These are phyloP conservation scores for Nesoenas mayeri DNA, from an alignment of 2,113 vertebrate genomes.

Conservation along the genomic window DNA sequence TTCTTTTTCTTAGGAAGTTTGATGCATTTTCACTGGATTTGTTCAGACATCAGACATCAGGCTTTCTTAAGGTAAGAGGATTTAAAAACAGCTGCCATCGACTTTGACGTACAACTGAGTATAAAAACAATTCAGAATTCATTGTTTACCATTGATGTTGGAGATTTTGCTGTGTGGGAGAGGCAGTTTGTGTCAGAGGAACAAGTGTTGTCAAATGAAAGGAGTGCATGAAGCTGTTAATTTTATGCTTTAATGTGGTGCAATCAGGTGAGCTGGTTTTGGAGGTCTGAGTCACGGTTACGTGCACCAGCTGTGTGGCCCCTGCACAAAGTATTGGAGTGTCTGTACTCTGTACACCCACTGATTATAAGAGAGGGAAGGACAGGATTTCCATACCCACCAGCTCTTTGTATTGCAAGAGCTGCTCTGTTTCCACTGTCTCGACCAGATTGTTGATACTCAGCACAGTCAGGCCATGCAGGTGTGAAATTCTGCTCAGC, in stretches of 20 bases:
- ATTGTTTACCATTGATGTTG: background rate
- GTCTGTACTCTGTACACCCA: accelerated
- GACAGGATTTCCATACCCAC: background rate
- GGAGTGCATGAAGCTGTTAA: background rate
- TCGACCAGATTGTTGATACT: background rate
- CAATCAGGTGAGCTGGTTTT: background rate
- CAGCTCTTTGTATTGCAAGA: accelerated
- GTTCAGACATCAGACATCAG: background rate
- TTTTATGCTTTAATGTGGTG: background rate
- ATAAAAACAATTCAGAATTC: background rate
- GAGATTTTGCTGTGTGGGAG: background rate
- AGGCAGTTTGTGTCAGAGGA: background rate
- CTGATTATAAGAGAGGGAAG: accelerated
- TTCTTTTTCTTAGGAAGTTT: background rate
- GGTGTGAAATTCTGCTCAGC: background rate
- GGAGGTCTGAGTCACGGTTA: background rate
- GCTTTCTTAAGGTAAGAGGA: constrained; percentile 57
- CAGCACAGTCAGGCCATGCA: background rate
- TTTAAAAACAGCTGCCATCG: background rate
- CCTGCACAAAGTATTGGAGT: accelerated
- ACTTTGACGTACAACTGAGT: background rate
- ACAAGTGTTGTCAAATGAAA: background rate
- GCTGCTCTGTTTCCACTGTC: background rate
- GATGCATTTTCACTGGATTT: background rate
- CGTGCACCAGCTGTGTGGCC: accelerated